Base-by-base conservation (phyloP, 2,797 vertebrate species). In the Triplophysa yarkandensis region DNA sequence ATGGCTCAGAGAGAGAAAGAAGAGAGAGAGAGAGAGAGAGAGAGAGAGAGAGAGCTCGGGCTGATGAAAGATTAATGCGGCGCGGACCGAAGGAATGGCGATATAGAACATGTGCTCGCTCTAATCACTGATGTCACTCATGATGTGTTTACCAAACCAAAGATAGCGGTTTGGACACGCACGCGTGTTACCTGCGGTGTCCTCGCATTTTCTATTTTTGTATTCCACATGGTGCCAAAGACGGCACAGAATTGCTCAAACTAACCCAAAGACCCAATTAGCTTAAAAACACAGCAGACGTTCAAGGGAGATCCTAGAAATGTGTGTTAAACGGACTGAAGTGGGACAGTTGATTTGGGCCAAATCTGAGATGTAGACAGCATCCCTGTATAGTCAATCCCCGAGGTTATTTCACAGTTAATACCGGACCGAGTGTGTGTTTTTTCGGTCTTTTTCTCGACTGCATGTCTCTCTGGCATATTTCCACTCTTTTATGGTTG, bases 41-140 rank as follows among this genome's bases (percentile, higher is more conserved):
- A 65, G 62, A 68, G 65, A 65, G 68, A 69, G 78, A 58, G 76
- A 60, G 64, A 93, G 91, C 90, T 88, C 86, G 82, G 85, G 88
- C 88, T 87, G 93, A 94, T 95, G 92, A 95, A 95, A 95, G 93
- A 95, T 94, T 93, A 88, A 95, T 98, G 90, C 91, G 90, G 93
- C 93, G 92, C 91, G 91, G 93, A 91, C 95, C 95, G 95, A 92
- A 93, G 92, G 92, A 95, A 94, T 92, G 90, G 92, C 90, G 93
- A 90, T 91, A 88, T 88, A 90, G 87, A 86, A 90, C 92, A 93
- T 89, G 85, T 87, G 71, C 86, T 90, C 86, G 83, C 88, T 76
- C 90, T 91, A 91, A 90, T 93, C 90, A 84, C 75, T 87, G 87
- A 88, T 91, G 91, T 93, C 92, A 93, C 90, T 89, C 75, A 78